Evolutionary conservation across 2,113 vertebrate species (phyloP).

Genomic region (Megaceryle maxima): DNA sequence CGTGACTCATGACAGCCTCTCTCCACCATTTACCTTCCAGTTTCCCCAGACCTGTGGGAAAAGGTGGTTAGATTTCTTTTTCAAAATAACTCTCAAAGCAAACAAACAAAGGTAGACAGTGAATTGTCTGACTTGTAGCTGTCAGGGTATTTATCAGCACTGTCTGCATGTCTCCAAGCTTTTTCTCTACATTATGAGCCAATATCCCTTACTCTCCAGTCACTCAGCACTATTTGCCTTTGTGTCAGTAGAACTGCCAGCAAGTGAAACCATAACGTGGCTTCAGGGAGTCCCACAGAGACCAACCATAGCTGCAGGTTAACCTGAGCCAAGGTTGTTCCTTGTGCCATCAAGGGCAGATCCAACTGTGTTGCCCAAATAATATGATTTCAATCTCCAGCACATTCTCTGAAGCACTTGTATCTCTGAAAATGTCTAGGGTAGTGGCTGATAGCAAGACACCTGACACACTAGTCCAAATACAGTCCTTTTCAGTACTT

Average conservation of each 20-base stretch:
- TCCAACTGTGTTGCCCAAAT: not conserved
- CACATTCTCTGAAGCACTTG: not conserved
- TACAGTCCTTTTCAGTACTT: not conserved
- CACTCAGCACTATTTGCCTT: not conserved
- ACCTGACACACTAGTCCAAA: not conserved
- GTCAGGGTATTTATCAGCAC: not conserved
- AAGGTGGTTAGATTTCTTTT: not conserved
- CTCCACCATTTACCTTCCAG: not conserved
- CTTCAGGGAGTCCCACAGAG: not conserved
- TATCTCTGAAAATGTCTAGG: not conserved
- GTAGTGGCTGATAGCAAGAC: not conserved
- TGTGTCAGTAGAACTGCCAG: accelerated
- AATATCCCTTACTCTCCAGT: not conserved
- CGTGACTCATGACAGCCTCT: not conserved
- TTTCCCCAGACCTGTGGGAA: not conserved
- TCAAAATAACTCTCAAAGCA: not conserved
- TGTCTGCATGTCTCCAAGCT: not conserved
- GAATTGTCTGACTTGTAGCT: not conserved
- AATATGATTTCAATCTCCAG: not conserved
- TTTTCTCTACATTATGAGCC: not conserved
- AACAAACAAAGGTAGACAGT: not conserved
- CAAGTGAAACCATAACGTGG: not conserved
- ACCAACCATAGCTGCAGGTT: not conserved
- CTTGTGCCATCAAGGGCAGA: not conserved
- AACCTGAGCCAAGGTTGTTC: not conserved